Conservation (phyloP, 1,140 invertebrate species). For the Sinella curviseta region DNA sequence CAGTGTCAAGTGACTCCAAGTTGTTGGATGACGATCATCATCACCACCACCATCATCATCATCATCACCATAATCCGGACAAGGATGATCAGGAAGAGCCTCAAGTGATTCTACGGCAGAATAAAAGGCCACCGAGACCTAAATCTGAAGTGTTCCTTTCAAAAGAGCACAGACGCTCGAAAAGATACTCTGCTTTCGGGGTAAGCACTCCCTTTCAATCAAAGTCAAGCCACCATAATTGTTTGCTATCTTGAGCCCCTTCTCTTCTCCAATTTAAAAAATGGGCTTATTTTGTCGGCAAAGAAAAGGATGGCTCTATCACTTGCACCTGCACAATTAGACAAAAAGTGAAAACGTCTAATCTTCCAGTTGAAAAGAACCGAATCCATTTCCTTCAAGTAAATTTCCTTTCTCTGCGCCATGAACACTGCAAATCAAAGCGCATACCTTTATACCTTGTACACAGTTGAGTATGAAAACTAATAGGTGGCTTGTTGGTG, state of each 20-base stretch:
- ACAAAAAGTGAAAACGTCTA: background rate
- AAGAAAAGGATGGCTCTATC: no score
- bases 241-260: slow-evolving; percentile 11
- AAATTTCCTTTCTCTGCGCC: no score
- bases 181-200: slow-evolving; percentile 87
- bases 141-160: slow-evolving; percentile 85
- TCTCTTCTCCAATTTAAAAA: slow-evolving; percentile 45
- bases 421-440: no score
- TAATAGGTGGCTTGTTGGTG: background rate
- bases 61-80: slow-evolving; percentile 57
- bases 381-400: no score
- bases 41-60: slow-evolving; percentile 11
- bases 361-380: no score
- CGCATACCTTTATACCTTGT: no score
- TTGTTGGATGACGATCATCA: slow-evolving; percentile 72
- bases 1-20: slow-evolving; percentile 86
- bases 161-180: slow-evolving; percentile 65
- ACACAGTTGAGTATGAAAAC: background rate
- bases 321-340: slow-evolving; percentile 8
- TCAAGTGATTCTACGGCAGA: slow-evolving; percentile 77
- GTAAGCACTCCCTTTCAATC: slow-evolving; percentile 61
- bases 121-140: slow-evolving; percentile 78
- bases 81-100: slow-evolving; percentile 65
- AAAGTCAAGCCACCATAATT: background rate
- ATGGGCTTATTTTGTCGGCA: background rate